phyloP scores from a whole-genome alignment of 2,113 vertebrate species.

The Nansenia antarctica region DNA sequence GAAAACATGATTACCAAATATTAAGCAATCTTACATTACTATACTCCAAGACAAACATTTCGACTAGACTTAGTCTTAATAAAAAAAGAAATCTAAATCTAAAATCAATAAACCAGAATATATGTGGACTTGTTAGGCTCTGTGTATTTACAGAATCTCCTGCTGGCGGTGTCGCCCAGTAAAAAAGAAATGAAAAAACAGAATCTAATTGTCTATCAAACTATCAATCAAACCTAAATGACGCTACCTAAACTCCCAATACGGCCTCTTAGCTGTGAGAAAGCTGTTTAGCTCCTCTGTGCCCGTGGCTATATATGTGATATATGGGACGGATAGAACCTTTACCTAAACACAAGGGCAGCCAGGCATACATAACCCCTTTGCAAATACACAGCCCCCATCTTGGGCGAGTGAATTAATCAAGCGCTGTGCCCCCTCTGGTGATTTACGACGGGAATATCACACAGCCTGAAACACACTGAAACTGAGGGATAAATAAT shows the following conservation, averaged over 20 bases:
- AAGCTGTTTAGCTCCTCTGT: constrained; percentile 30
- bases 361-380: constrained; percentile 13
- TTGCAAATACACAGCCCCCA: constrained; percentile 28
- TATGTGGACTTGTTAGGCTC: background rate
- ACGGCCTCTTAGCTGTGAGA: constrained; percentile 18
- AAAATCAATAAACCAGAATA: too few species aligned
- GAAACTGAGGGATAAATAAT: constrained; percentile 64
- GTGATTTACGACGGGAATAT: constrained; percentile 62
- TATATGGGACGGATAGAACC: constrained; percentile 33
- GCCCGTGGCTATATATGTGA: constrained; percentile 29
- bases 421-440: constrained; percentile 19
- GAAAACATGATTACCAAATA: too few species aligned
- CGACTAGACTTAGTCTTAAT: too few species aligned
- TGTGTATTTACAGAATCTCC: background rate
- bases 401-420: constrained; percentile 43
- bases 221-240: constrained; percentile 40
- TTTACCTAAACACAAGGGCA: constrained; percentile 47
- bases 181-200: constrained; percentile 20
- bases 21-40: too few species aligned
- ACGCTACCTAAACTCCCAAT: constrained; percentile 29
- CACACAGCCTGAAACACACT: constrained; percentile 34
- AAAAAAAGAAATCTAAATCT: too few species aligned
- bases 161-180: background rate
- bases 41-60: too few species aligned
- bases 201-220: constrained; percentile 31